phyloP scores from a whole-genome alignment of 2,888 invertebrate species.

The Microplitis manilae region DNA sequence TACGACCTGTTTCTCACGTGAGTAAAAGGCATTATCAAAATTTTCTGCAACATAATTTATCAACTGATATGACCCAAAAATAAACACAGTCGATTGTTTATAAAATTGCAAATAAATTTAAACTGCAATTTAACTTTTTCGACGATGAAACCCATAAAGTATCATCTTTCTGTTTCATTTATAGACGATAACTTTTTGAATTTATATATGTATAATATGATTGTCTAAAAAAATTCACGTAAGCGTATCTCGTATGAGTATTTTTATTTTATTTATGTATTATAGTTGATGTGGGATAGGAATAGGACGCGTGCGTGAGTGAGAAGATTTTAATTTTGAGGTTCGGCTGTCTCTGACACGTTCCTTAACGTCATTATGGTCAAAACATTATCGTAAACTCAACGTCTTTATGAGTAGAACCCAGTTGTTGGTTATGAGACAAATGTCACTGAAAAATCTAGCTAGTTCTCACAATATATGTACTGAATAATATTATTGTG shows the following conservation, averaged over 20 bases:
- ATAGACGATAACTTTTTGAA: not conserved
- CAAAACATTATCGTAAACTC: constrained; percentile 68
- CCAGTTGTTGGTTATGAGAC: constrained; percentile 49
- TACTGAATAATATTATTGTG: not conserved
- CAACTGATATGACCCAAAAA: not conserved
- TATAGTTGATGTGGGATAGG: not conserved
- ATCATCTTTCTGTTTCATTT: constrained; percentile 5
- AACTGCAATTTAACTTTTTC: not conserved
- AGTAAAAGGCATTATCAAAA: constrained; percentile 8
- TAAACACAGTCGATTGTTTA: not conserved
- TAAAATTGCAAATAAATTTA: not conserved
- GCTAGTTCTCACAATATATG: constrained; percentile 40
- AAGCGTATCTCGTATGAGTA: constrained; percentile 14
- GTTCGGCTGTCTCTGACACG: constrained; percentile 52
- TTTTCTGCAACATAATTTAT: not conserved
- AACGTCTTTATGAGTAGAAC: constrained; percentile 64
- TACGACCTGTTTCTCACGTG: constrained; percentile 28
- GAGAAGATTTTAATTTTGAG: constrained; percentile 49
- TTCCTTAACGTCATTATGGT: constrained; percentile 53
- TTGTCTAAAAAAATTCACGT: constrained; percentile 38
- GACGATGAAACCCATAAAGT: not conserved
- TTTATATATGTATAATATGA: constrained; percentile 21
- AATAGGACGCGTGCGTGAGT: constrained; percentile 32
- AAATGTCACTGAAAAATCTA: constrained; percentile 37
- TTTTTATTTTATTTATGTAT: constrained; percentile 29